phyloP scores from a whole-genome alignment of 64 coral and sea anemone genomes.

The Montipora efflorescens region DNA sequence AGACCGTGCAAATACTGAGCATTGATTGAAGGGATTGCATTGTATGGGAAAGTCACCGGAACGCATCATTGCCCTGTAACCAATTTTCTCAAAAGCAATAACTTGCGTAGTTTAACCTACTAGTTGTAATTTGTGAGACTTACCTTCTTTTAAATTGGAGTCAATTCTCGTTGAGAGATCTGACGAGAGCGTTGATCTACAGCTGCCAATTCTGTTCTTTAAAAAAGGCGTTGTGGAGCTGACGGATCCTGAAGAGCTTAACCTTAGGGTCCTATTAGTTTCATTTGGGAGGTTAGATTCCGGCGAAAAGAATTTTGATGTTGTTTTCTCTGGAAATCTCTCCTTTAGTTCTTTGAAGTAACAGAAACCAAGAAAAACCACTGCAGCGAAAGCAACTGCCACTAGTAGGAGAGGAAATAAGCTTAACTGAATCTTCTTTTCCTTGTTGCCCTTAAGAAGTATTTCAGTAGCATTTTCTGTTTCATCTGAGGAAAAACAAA shows the following conservation, averaged over 20 bases:
- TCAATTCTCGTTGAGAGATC: conserved; percentile 76
- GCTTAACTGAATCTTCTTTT: neutral
- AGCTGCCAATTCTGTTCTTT: conserved; percentile 90
- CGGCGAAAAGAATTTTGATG: conserved; percentile 35
- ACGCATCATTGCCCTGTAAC: too few relatives aligned
- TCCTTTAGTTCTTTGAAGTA: conserved; percentile 50
- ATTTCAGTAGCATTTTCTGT: neutral
- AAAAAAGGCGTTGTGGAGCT: conserved; percentile 82
- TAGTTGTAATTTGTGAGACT: neutral
- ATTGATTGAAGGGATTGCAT: too few relatives aligned
- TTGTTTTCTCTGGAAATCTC: conserved; percentile 11
- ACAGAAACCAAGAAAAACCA: conserved; percentile 34
- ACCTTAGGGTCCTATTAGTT: conserved; percentile 58
- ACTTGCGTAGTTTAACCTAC: neutral
- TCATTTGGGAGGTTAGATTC: conserved; percentile 76
- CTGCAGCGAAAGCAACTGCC: conserved; percentile 19
- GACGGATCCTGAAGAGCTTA: conserved; percentile 78
- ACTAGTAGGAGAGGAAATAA: conserved; percentile 45
- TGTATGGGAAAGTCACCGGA: too few relatives aligned
- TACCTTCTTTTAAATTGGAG: conserved; percentile 94
- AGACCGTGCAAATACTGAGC: too few relatives aligned
- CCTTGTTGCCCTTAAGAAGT: neutral
- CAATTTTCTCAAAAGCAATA: too few relatives aligned
- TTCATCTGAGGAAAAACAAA: neutral
- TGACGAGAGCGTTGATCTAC: conserved; percentile 84